phyloP scores from a whole-genome alignment of 2,888 invertebrate species.

The Tenodera sinensis region DNA sequence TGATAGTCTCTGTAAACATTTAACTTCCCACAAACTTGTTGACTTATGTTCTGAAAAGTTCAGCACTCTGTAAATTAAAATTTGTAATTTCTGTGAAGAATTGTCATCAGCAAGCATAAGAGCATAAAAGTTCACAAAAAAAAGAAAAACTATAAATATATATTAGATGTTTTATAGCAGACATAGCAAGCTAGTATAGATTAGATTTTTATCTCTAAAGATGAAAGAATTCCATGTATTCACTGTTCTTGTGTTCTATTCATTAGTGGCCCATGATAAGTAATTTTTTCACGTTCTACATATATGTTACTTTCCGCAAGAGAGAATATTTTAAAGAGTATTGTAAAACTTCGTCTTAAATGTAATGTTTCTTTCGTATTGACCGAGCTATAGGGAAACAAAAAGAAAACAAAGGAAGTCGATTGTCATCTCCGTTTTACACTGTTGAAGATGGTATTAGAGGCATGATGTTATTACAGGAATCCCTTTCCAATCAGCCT shows the following conservation, averaged over 20 bases:
- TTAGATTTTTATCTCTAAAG: neutral
- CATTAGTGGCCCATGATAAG: neutral
- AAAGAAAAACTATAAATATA: neutral
- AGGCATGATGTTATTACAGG: neutral
- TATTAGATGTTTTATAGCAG: neutral
- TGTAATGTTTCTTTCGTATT: neutral
- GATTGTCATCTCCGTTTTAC: neutral
- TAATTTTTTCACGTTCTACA: neutral
- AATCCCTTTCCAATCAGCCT: constrained; percentile 4
- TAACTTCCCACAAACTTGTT: constrained; percentile 2
- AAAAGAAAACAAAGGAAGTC: neutral
- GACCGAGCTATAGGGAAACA: neutral
- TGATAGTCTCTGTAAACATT: neutral
- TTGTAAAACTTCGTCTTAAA: neutral
- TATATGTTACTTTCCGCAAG: neutral
- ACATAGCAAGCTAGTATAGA: constrained; percentile 5
- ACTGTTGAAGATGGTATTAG: neutral
- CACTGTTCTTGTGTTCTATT: constrained; percentile 3
- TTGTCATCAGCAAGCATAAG: neutral
- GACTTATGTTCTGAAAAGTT: neutral
- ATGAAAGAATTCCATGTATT: constrained; percentile 15
- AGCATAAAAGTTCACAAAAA: neutral
- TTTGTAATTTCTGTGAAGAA: constrained; percentile 5
- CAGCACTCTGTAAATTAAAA: neutral
- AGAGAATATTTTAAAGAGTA: neutral